These are phyloP conservation scores for Daboia siamensis DNA, from an alignment of 2,113 vertebrate species.

Conservation along the genomic window DNA sequence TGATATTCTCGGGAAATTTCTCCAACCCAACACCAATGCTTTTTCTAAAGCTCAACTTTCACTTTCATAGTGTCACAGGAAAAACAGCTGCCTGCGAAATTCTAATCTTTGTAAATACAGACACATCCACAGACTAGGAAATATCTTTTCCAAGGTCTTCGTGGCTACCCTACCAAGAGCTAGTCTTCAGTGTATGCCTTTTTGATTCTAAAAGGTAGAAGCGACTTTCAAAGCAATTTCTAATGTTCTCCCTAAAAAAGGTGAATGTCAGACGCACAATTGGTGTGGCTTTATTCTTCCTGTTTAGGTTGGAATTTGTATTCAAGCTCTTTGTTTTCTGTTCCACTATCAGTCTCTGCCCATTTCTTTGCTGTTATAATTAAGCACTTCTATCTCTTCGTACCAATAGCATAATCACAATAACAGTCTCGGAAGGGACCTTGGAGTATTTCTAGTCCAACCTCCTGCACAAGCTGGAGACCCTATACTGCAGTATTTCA, in stretches of 20 bases:
- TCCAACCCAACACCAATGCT: neutral
- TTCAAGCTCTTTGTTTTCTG: too few relatives aligned
- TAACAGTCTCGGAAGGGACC: too few relatives aligned
- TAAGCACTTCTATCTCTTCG: too few relatives aligned
- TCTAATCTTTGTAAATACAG: neutral
- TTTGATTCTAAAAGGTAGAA: neutral
- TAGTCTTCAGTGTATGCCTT: neutral
- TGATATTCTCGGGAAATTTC: neutral
- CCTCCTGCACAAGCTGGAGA: too few relatives aligned
- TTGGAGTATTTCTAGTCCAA: too few relatives aligned
- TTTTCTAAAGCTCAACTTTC: neutral
- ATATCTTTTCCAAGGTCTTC: neutral
- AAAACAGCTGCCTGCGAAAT: neutral
- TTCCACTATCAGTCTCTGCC: too few relatives aligned
- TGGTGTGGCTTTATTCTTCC: too few relatives aligned
- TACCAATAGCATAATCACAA: too few relatives aligned
- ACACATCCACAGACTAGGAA: neutral
- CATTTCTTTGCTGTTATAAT: too few relatives aligned
- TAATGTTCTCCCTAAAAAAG: neutral
- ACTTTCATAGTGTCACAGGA: neutral
- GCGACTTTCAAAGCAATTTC: neutral
- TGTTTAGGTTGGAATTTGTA: too few relatives aligned
- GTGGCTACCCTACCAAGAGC: neutral
- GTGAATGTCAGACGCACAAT: neutral
- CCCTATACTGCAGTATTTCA: too few relatives aligned